A percentile compares a stretch with the other conserved stretches of the same genome.
Evolutionary conservation across 2,888 invertebrate genomes (phyloP).

Genomic region (Lacanobia wlatinum): DNA sequence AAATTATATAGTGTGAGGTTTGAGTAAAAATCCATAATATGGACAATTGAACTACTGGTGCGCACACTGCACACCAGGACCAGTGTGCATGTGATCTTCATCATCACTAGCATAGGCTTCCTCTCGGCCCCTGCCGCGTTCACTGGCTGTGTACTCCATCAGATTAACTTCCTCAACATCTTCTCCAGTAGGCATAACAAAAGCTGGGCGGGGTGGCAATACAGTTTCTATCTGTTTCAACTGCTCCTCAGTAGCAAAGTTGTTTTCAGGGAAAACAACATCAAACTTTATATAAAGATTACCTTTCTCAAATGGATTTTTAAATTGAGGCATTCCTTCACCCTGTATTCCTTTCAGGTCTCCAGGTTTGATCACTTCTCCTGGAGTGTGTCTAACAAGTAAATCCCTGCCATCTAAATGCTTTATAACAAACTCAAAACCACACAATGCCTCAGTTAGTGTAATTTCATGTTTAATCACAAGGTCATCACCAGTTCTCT

Average conservation of each 20-base stretch:
- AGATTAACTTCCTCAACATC: conserved; percentile 97
- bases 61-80: conserved; percentile 94
- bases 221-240: conserved; percentile 93
- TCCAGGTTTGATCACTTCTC: conserved; percentile 96
- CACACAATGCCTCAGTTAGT: conserved; percentile 97
- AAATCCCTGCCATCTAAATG: conserved; percentile 97
- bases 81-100: conserved; percentile 90
- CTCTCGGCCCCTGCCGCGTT: conserved; percentile 89
- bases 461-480: conserved; percentile 94
- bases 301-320: conserved; percentile 96
- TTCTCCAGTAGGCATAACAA: conserved; percentile 94
- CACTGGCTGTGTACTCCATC: conserved; percentile 93
- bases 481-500: conserved; percentile 94
- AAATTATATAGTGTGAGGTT: conserved; percentile 86
- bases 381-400: conserved; percentile 94
- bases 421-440: conserved; percentile 95
- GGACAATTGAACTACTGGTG: conserved; percentile 92
- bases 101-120: conserved; percentile 94
- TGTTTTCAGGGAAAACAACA: conserved; percentile 95
- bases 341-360: conserved; percentile 94
- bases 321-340: conserved; percentile 97
- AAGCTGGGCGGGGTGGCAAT: conserved; percentile 93
- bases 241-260: conserved; percentile 93
- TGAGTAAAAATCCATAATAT: conserved; percentile 80
- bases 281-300: conserved; percentile 96